A percentile compares a stretch with the other conserved stretches of the same genome.
Evolutionary conservation across 1,140 invertebrate genomes (phyloP).

Genomic region (Trichoplusia ni): DNA sequence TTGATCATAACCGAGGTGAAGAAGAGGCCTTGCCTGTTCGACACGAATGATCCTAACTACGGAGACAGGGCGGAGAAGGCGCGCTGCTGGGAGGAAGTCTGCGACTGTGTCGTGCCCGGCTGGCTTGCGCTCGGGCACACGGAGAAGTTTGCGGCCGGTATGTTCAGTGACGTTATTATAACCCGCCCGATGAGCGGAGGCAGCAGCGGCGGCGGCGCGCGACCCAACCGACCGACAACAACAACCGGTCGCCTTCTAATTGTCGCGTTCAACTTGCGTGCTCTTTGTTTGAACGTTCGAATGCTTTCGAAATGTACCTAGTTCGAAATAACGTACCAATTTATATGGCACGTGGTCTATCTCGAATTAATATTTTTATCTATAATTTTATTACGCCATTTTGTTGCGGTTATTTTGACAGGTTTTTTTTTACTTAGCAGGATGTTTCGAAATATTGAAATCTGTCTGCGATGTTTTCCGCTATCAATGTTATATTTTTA

Average conservation of each 20-base stretch:
- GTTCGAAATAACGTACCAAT: slow-evolving; percentile 55
- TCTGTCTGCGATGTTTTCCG: not conserved
- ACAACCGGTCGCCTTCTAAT: slow-evolving; percentile 59
- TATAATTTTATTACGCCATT: slow-evolving; percentile 42
- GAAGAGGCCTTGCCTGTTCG: slow-evolving; percentile 67
- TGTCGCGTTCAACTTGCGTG: slow-evolving; percentile 64
- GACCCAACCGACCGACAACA: slow-evolving; percentile 42
- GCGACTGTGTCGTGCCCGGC: slow-evolving; percentile 65
- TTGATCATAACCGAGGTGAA: slow-evolving; percentile 68
- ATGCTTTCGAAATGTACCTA: slow-evolving; percentile 71
- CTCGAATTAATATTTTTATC: not conserved
- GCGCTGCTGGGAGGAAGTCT: slow-evolving; percentile 72
- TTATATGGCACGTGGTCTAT: slow-evolving; percentile 9
- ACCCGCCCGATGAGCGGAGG: slow-evolving; percentile 51
- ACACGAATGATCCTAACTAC: slow-evolving; percentile 69
- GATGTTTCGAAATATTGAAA: not conserved
- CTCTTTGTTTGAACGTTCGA: slow-evolving; percentile 64
- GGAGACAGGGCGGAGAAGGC: slow-evolving; percentile 70
- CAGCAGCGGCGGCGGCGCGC: slow-evolving; percentile 33
- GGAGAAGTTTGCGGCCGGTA: slow-evolving; percentile 71
- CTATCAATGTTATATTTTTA: not conserved
- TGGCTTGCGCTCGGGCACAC: slow-evolving; percentile 57
- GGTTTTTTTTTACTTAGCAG: not conserved
- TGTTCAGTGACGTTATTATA: slow-evolving; percentile 43
- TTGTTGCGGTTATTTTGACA: slow-evolving; percentile 46